Evolutionary conservation across 2,797 vertebrate genomes (phyloP).

Genomic region (Emydoidea blandingii): DNA sequence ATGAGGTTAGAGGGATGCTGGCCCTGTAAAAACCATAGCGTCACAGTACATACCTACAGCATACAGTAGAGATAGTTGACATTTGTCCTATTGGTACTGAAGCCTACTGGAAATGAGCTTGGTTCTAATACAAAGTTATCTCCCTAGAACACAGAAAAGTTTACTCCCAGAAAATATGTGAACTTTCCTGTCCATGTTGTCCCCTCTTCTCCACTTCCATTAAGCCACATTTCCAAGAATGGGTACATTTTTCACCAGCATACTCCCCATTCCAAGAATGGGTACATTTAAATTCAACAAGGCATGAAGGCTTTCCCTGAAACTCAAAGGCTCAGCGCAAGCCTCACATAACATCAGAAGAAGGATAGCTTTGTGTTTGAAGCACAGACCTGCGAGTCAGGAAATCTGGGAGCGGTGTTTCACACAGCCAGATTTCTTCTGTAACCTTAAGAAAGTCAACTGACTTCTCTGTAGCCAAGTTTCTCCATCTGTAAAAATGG

Average conservation of each 20-base stretch:
- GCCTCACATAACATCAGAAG: not conserved
- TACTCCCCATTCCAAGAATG: not conserved
- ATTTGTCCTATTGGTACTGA: not conserved
- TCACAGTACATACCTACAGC: too few species aligned
- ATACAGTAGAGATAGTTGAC: not conserved
- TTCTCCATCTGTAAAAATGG: not conserved
- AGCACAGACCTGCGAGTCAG: not conserved
- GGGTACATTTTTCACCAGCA: not conserved
- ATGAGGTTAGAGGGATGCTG: not conserved
- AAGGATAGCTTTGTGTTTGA: not conserved
- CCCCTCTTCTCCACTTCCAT: not conserved
- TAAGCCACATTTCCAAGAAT: not conserved
- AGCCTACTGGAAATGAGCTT: not conserved
- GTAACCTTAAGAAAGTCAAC: not conserved
- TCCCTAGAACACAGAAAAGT: not conserved
- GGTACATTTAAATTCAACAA: not conserved
- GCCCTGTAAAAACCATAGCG: not conserved
- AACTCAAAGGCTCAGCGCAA: not conserved
- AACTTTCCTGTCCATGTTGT: not conserved
- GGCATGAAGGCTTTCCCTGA: not conserved
- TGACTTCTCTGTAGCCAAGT: not conserved
- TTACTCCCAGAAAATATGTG: conserved; percentile 11
- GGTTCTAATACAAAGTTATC: not conserved
- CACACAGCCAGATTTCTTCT: not conserved
- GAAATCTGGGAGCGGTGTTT: not conserved